Percentiles rank a stretch among this genome's conserved stretches.
Conservation (phyloP, 2,797 vertebrate species). For the Trichosurus vulpecula region DNA sequence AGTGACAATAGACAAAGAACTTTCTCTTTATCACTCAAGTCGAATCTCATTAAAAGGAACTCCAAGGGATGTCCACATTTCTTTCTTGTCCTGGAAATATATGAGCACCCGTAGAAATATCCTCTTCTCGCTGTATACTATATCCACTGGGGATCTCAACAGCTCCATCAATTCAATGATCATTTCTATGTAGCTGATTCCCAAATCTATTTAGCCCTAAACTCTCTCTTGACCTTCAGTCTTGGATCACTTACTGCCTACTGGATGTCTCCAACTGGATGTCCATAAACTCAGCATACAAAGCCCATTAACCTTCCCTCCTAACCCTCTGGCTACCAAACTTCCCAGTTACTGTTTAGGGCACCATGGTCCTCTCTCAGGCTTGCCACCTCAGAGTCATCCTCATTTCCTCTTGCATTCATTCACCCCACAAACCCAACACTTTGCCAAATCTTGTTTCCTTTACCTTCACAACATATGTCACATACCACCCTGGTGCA, state of each 20-base stretch:
- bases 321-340: neutral
- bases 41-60: neutral
- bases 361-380: neutral
- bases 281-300: neutral
- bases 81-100: conserved; percentile 34
- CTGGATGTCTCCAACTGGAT: neutral
- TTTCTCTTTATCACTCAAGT: neutral
- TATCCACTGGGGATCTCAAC: neutral
- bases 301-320: neutral
- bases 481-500: neutral
- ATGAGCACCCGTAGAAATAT: neutral
- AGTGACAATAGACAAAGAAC: neutral
- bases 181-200: neutral
- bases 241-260: neutral
- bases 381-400: neutral
- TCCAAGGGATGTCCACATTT: conserved; percentile 20
- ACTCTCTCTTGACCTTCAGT: neutral
- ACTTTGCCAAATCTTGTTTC: neutral
- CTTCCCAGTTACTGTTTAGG: neutral
- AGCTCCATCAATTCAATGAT: neutral
- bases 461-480: neutral
- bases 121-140: neutral
- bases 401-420: neutral
- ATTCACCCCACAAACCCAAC: neutral
- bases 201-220: neutral